Evolutionary conservation across 1,140 invertebrate genomes (phyloP).

Genomic region (Bombus pyrosoma): DNA sequence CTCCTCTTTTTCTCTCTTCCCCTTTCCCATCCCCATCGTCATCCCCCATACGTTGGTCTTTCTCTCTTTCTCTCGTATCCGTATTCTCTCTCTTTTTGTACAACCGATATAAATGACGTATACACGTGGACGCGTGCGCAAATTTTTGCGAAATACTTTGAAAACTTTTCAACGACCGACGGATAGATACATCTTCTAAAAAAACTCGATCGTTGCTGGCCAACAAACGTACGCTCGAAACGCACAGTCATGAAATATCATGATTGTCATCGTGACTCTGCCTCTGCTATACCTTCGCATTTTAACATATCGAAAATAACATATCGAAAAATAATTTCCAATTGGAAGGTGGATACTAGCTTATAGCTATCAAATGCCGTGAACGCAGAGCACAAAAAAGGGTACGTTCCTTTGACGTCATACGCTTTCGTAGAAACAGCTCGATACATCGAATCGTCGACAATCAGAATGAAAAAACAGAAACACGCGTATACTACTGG

Average conservation of each 20-base stretch:
- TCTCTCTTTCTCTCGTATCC: too few relatives aligned
- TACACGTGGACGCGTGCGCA: neutral
- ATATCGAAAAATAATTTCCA: neutral
- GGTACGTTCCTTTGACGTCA: slow-evolving; percentile 1
- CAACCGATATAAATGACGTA: neutral
- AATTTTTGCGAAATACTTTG: neutral
- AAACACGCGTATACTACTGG: neutral
- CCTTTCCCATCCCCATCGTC: neutral
- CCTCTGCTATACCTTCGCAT: neutral
- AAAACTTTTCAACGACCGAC: neutral
- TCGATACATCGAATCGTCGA: slow-evolving; percentile 1
- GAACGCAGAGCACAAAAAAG: neutral
- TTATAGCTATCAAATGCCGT: neutral
- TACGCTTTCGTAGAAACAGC: slow-evolving; percentile 45
- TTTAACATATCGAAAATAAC: neutral
- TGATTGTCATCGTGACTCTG: neutral
- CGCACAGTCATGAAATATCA: too few relatives aligned
- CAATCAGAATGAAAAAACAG: neutral
- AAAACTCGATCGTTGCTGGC: neutral
- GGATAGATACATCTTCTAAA: neutral
- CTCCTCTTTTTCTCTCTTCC: too few relatives aligned
- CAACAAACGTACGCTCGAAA: too few relatives aligned
- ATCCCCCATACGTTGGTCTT: neutral
- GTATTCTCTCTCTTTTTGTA: neutral
- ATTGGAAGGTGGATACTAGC: neutral